phyloP scores from a whole-genome alignment of 2,797 vertebrate genomes.

The Microtus californicus region DNA sequence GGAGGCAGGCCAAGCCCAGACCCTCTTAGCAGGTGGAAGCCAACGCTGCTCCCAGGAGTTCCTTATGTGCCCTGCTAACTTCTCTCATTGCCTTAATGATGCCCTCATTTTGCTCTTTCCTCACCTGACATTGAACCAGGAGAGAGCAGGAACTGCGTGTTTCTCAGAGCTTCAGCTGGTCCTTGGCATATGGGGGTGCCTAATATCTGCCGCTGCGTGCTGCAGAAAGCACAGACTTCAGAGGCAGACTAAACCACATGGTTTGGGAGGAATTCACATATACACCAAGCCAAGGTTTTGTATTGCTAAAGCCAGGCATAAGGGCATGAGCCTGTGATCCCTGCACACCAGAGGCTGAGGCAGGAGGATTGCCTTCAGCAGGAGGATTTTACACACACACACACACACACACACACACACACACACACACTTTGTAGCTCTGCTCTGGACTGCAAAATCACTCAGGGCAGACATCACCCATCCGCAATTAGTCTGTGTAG shows the following conservation, averaged over 20 bases:
- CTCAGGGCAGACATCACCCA: rapidly evolving
- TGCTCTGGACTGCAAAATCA: background rate
- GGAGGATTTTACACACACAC: background rate
- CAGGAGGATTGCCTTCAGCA: background rate
- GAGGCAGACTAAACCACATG: background rate
- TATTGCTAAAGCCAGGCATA: background rate
- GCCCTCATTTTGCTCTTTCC: background rate
- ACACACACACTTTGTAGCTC: background rate
- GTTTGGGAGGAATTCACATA: background rate
- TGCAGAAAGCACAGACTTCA: background rate
- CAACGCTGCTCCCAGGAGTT: background rate
- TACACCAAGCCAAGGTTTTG: background rate
- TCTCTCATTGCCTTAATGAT: background rate
- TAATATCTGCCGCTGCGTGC: background rate
- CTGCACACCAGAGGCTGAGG: background rate
- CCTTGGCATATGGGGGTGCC: background rate
- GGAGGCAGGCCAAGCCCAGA: background rate
- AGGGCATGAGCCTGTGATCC: background rate
- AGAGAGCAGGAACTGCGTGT: background rate
- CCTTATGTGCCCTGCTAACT: rapidly evolving
- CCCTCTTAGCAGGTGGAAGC: slow-evolving; percentile 33
- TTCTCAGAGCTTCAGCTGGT: background rate
- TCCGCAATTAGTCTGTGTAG: background rate
- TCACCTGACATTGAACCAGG: background rate
- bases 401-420: background rate